Evolutionary conservation across 2,888 invertebrate genomes (phyloP).

Genomic region (Drosophila tripunctata): DNA sequence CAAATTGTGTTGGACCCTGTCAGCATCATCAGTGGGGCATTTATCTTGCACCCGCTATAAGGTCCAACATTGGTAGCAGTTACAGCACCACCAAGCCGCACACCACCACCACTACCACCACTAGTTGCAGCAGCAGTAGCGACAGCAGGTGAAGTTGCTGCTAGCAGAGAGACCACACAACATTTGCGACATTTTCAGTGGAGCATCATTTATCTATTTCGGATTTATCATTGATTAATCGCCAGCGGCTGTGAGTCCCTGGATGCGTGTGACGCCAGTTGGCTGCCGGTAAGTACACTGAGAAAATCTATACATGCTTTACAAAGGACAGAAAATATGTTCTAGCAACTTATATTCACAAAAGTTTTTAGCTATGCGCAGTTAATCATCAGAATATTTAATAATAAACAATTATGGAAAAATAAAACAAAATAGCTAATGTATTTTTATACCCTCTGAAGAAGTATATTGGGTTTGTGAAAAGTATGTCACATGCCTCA

Average conservation of each 20-base stretch:
- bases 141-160: slow-evolving; percentile 64
- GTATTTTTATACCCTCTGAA: too few relatives aligned
- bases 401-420: too few relatives aligned
- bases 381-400: too few relatives aligned
- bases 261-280: slow-evolving; percentile 60
- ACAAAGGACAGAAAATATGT: too few relatives aligned
- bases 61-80: slow-evolving; percentile 6
- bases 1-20: slow-evolving; percentile 65
- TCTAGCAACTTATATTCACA: too few relatives aligned
- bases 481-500: too few relatives aligned
- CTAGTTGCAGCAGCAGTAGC: slow-evolving; percentile 13
- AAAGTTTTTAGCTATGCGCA: too few relatives aligned
- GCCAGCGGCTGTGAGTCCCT: slow-evolving; percentile 47
- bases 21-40: slow-evolving; percentile 78
- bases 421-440: too few relatives aligned
- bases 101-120: neutral
- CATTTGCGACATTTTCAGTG: slow-evolving; percentile 66
- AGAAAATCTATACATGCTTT: too few relatives aligned
- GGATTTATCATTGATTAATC: slow-evolving; percentile 81
- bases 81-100: slow-evolving; percentile 6
- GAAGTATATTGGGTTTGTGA: too few relatives aligned
- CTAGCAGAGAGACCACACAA: slow-evolving; percentile 65
- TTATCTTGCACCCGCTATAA: slow-evolving; percentile 75
- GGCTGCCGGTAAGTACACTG: slow-evolving; percentile 39
- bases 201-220: slow-evolving; percentile 79